Base-by-base conservation (phyloP, 2,797 vertebrate genomes). In the Chloroceryle amazona region DNA sequence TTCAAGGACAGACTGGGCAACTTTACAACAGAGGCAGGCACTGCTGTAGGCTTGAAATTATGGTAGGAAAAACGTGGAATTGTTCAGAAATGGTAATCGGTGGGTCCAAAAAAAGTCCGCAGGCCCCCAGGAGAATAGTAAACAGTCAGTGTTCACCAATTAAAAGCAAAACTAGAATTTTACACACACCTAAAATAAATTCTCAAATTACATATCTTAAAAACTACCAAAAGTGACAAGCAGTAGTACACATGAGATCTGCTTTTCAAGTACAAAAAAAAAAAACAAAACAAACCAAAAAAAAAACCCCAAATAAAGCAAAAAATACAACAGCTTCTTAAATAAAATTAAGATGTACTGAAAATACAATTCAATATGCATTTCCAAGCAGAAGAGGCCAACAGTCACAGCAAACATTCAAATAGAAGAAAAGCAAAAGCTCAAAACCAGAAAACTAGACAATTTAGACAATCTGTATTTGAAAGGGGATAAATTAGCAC, bases 401-500 rank as follows among this genome's bases (percentile, higher is more conserved):
- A 81, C 6, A 66, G 55, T 35, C 80, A 82, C 3, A 9, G 35
- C 13, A 90, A 87, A 76, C 13, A 29, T 33, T 70, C 31, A 80
- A 80, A 89, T 0, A 85, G 33, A 74, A 83, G 26, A 70, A 93
- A 81, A 16, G n/a, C 14, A 60, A 87, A 87, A 82, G 26, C 17
- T 23, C n/a, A 94, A 47, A 68, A 89, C 8, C 44, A 55, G 49
- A 74, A 9, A 67, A 81, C 5, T 8, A 78, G 55, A 62, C 11
- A 62, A 46, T 76, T 58, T 51, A 55, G 37, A 82, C 19, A 75
- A 72, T 33, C 25, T 76, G 29, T 52, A 71, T 65, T 54, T 84
- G 54, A 91, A 95, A 93, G 3, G 13, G 22, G 29, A 90, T 72
- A 86, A 90, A 90, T 63, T 58, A 82, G 26, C 23, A 91, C 10